Evolutionary conservation across 1,140 invertebrate species (phyloP).

Genomic region (Mactra quadrangularis): DNA sequence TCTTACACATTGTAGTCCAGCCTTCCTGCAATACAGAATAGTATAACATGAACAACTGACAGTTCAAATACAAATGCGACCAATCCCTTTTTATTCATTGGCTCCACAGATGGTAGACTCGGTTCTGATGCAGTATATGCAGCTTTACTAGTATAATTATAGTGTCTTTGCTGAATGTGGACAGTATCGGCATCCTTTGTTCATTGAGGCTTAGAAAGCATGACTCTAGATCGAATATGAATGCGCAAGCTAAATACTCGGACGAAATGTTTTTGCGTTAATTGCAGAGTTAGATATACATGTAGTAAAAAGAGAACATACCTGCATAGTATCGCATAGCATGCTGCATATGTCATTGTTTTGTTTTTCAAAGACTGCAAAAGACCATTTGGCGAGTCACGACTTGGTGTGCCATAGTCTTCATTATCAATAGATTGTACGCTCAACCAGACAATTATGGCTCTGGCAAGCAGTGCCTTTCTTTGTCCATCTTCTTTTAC

Average conservation of each 20-base stretch:
- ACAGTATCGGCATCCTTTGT: too few species aligned
- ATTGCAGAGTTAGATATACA: too few species aligned
- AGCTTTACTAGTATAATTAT: background rate
- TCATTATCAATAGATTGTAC: conserved; percentile 39
- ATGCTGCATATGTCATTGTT: conserved; percentile 59
- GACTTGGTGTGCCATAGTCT: background rate
- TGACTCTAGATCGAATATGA: too few species aligned
- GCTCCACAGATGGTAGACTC: too few species aligned
- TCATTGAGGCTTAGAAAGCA: background rate
- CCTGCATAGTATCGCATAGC: conserved; percentile 65
- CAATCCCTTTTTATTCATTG: background rate
- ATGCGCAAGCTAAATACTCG: too few species aligned
- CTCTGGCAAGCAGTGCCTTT: conserved; percentile 29
- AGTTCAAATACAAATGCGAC: background rate
- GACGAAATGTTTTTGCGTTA: too few species aligned
- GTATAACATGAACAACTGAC: background rate
- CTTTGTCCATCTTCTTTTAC: background rate
- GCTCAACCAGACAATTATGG: conserved; percentile 62
- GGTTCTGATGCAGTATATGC: background rate
- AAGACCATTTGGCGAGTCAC: conserved; percentile 63
- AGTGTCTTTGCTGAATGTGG: background rate
- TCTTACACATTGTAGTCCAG: conserved; percentile 53
- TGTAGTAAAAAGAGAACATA: too few species aligned
- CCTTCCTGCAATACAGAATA: conserved; percentile 42
- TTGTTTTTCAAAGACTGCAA: conserved; percentile 44